Percentiles rank a stretch among this genome's conserved stretches.
phyloP scores from a whole-genome alignment of 1,140 invertebrate genomes.

The Drosophila tropicalis region DNA sequence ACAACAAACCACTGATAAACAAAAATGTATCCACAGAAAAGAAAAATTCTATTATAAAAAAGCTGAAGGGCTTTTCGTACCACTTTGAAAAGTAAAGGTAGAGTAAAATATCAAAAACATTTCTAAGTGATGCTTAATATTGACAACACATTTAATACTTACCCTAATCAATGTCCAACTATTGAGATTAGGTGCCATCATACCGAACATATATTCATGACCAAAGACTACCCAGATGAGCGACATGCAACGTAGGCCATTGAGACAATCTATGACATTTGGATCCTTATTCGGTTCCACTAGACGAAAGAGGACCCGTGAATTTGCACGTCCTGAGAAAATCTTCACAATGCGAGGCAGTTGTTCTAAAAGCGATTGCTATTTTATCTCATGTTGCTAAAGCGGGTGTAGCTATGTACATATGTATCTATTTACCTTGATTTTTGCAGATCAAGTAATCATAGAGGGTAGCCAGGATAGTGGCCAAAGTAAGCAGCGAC shows the following conservation, averaged over 20 bases:
- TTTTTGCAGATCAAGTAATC: slow-evolving; percentile 50
- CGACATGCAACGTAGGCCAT: slow-evolving; percentile 64
- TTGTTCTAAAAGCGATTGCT: slow-evolving; percentile 17
- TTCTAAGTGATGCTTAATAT: no score
- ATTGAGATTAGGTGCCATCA: slow-evolving; percentile 28
- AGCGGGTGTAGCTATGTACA: no score
- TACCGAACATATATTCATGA: slow-evolving; percentile 25
- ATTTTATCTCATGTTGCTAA: not conserved
- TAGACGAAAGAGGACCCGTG: slow-evolving; percentile 45
- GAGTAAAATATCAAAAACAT: no score
- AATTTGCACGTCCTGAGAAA: slow-evolving; percentile 54
- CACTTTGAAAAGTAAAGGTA: slow-evolving; percentile 32
- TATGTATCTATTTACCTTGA: slow-evolving; percentile 48
- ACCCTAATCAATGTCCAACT: not conserved
- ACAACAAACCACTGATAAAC: slow-evolving; percentile 59
- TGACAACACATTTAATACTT: no score
- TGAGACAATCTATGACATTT: slow-evolving; percentile 65
- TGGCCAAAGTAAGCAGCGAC: slow-evolving; percentile 16
- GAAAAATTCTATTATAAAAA: slow-evolving; percentile 37
- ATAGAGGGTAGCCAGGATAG: slow-evolving; percentile 40
- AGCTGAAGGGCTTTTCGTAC: slow-evolving; percentile 34
- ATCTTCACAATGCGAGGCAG: slow-evolving; percentile 28
- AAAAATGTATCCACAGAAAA: slow-evolving; percentile 67
- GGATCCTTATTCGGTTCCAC: slow-evolving; percentile 43
- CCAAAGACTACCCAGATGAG: slow-evolving; percentile 64